Percentiles rank a stretch among this genome's conserved stretches.
Evolutionary conservation across 2,888 invertebrate species (phyloP).

Genomic region (Aphrophora alni): DNA sequence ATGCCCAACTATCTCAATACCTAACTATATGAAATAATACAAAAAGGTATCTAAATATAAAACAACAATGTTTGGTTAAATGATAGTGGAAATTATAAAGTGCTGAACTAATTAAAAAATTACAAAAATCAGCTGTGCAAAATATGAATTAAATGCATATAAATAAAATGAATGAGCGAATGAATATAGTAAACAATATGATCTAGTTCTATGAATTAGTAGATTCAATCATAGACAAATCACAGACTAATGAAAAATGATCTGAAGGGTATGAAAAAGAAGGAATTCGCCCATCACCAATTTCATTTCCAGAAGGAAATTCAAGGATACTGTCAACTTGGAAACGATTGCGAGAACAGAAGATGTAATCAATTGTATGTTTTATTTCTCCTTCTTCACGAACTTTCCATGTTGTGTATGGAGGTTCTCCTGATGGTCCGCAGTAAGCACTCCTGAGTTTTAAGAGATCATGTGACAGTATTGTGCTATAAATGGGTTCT

Average conservation of each 20-base stretch:
- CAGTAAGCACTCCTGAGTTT: conserved; percentile 51
- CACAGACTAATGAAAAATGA: conserved; percentile 75
- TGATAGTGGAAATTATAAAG: not conserved
- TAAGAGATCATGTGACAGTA: conserved; percentile 58
- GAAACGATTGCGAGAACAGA: conserved; percentile 66
- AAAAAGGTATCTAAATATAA: not conserved
- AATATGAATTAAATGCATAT: not conserved
- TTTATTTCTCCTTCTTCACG: conserved; percentile 73
- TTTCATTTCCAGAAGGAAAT: conserved; percentile 69
- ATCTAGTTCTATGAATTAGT: conserved; percentile 2
- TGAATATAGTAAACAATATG: not conserved
- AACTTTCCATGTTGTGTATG: conserved; percentile 78
- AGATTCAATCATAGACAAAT: conserved; percentile 58
- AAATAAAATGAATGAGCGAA: not conserved
- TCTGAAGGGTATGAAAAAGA: conserved; percentile 75
- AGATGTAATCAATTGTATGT: conserved; percentile 78
- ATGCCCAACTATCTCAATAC: not conserved
- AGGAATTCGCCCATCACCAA: conserved; percentile 71
- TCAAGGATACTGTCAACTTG: conserved; percentile 64
- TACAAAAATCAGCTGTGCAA: not conserved
- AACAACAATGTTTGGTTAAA: not conserved
- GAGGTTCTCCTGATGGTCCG: conserved; percentile 61
- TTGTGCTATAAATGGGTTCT: conserved; percentile 71
- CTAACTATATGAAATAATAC: not conserved
- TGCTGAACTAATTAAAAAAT: not conserved